phyloP scores from a whole-genome alignment of 2,113 vertebrate genomes.

The Podilymbus podiceps region DNA sequence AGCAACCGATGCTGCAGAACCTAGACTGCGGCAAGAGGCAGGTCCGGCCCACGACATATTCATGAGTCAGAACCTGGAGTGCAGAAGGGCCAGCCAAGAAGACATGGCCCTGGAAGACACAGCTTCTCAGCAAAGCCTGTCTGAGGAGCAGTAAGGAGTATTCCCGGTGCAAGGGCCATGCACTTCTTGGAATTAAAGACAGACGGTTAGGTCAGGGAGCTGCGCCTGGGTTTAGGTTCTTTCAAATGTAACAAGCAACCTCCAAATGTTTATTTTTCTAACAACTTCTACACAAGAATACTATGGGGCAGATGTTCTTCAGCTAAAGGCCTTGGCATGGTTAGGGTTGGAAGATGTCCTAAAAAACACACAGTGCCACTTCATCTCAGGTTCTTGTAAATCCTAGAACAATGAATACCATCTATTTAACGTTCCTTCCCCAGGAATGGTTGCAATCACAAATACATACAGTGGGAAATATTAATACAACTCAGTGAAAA shows the following conservation, averaged over 20 bases:
- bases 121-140: conserved; percentile 63
- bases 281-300: conserved; percentile 8
- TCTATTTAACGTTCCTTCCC: neutral
- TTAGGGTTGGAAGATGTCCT: conserved; percentile 4
- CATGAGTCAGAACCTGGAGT: conserved; percentile 30
- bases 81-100: conserved; percentile 68
- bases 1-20: conserved; percentile 66
- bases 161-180: fast-evolving
- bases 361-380: conserved; percentile 32
- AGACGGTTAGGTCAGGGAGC: neutral
- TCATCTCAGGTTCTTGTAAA: conserved; percentile 68
- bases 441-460: neutral
- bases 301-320: neutral
- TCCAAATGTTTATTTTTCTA: conserved; percentile 64
- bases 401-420: neutral
- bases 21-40: neutral
- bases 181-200: neutral
- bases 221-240: neutral
- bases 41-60: neutral
- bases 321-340: neutral
- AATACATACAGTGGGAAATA: conserved; percentile 21
- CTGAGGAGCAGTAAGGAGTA: conserved; percentile 59
- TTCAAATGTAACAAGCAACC: neutral
- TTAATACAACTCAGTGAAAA: conserved; percentile 49
- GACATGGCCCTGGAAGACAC: conserved; percentile 71